Evolutionary conservation across 2,888 invertebrate species (phyloP), one percentile per base, ranked within the genome.

Genomic region (Geotrupes spiniger): DNA sequence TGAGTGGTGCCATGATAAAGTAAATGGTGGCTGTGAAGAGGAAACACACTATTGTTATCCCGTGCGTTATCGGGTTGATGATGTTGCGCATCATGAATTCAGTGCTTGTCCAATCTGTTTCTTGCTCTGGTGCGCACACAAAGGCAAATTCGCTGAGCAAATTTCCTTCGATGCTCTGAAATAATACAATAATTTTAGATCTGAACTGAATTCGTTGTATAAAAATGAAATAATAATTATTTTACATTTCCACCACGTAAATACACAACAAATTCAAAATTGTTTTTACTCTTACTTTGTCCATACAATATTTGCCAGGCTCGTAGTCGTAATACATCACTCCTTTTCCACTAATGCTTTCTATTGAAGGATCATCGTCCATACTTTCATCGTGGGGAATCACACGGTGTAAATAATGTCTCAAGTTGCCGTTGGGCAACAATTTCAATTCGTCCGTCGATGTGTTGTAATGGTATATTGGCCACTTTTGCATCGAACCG

Each of bases 241-340:
- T n/a, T n/a, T n/a, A n/a, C n/a, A n/a, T n/a, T n/a, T n/a, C n/a
- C n/a, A n/a, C n/a, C n/a, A n/a, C n/a, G n/a, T n/a, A n/a, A n/a
- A n/a, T n/a, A n/a, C n/a, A n/a, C n/a, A n/a, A n/a, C n/a, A n/a
- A n/a, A n/a, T n/a, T n/a, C n/a, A 21, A 21, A 21, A 3, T 21
- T 4, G 6, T 21, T 3, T 21, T 3, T 21, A 21, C 55, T 51
- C 68, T 63, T 61, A 87, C 89, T 77, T 85, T 89, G 65, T 92
- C 92, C 63, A 89, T 78, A 64, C 92, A 92, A 68, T 91, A 92
- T 70, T 86, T 83, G 31, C 86, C 84, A 53, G 81, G 83, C 11
- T 78, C 75, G 65, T 89, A 87, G 64, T 89, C 87, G 62, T 86
- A 81, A 51, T 80, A 84, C 2, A 80, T 69, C 42, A 80, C 74